Conservation (phyloP, 2,797 vertebrate genomes). For the Chaenodraco wilsoni region DNA sequence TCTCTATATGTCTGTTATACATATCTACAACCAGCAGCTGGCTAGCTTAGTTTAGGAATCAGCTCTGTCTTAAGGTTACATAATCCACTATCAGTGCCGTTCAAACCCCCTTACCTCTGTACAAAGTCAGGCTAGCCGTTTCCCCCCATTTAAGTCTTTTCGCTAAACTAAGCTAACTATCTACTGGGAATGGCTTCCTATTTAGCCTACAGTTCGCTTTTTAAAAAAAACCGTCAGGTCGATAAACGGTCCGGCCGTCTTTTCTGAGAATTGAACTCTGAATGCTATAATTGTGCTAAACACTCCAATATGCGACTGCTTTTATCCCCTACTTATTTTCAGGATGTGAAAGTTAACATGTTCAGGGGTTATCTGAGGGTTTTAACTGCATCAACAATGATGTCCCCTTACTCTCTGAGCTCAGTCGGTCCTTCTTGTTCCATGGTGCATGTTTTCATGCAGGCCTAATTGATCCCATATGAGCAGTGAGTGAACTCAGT, state of each 20-base stretch:
- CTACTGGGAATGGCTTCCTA: not conserved
- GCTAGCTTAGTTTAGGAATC: slow-evolving; percentile 1
- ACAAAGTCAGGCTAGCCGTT: too few species aligned
- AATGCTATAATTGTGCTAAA: slow-evolving; percentile 73
- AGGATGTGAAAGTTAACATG: slow-evolving; percentile 63
- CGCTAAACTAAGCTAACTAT: not conserved
- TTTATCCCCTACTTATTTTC: slow-evolving; percentile 44
- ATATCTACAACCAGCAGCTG: not conserved
- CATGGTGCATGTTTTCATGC: slow-evolving; percentile 68
- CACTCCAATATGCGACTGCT: slow-evolving; percentile 69
- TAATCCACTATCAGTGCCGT: too few species aligned
- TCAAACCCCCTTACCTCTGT: too few species aligned
- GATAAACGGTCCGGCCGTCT: slow-evolving; percentile 50
- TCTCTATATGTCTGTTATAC: not conserved
- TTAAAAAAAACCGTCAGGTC: slow-evolving; percentile 58
- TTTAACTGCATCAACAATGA: slow-evolving; percentile 56
- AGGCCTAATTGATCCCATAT: slow-evolving; percentile 81
- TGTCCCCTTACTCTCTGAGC: slow-evolving; percentile 52
- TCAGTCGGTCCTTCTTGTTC: slow-evolving; percentile 48
- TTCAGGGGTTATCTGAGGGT: slow-evolving; percentile 68
- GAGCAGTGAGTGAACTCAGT: slow-evolving; percentile 70
- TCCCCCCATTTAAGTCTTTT: too few species aligned
- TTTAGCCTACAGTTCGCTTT: slow-evolving; percentile 29
- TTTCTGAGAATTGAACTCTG: slow-evolving; percentile 64
- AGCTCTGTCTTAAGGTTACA: not conserved